Evolutionary conservation across 2,888 invertebrate genomes (phyloP).

Genomic region (Shargacucullia verbasci): DNA sequence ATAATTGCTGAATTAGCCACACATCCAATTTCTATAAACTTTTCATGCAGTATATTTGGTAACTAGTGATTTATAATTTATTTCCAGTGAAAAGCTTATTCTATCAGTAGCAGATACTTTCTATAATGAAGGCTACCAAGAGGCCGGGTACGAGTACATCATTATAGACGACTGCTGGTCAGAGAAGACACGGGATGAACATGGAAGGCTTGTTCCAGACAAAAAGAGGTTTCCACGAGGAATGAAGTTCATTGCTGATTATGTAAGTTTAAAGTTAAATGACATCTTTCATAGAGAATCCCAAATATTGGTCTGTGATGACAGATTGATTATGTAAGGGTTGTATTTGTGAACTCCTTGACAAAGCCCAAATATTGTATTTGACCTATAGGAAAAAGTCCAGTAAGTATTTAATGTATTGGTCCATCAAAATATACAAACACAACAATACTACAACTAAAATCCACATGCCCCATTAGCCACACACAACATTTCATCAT

Average conservation of each 20-base stretch:
- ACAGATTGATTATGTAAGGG: no score
- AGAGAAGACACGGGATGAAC: constrained; percentile 87
- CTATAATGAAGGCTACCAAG: constrained; percentile 91
- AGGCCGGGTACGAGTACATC: constrained; percentile 92
- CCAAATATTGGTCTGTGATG: no score
- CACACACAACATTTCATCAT: no score
- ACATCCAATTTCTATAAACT: neutral
- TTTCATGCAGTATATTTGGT: neutral
- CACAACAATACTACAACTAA: no score
- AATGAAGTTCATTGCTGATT: constrained; percentile 92
- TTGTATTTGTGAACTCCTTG: no score
- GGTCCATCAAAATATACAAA: no score
- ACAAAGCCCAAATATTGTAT: no score
- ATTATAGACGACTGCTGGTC: constrained; percentile 95
- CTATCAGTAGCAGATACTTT: constrained; percentile 90
- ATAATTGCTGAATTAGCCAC: no score
- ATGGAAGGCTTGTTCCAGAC: constrained; percentile 90
- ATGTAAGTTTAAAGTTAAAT: constrained; percentile 89
- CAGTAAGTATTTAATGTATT: no score
- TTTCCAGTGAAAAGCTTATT: constrained; percentile 90
- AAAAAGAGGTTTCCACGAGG: constrained; percentile 92
- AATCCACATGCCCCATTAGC: no score
- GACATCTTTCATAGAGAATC: no score
- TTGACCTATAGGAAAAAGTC: no score
- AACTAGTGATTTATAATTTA: neutral